phyloP scores from a whole-genome alignment of 2,888 invertebrate genomes.

The Clusia tigrina region DNA sequence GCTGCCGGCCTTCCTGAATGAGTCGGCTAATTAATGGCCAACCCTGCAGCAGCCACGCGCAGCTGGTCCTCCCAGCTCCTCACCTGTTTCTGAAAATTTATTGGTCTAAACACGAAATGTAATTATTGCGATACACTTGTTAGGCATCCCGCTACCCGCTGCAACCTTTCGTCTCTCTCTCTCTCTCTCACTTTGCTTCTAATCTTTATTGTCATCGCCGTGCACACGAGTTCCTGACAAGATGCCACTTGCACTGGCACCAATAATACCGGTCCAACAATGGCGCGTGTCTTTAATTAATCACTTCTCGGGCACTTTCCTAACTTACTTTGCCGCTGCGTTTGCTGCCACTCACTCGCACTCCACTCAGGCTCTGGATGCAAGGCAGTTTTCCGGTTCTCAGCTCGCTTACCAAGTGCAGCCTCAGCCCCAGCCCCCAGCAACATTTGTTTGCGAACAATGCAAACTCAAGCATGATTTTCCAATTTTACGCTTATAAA shows the following conservation, averaged over 20 bases:
- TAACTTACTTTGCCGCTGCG: not conserved
- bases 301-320: slow-evolving; percentile 35
- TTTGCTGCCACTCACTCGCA: not conserved
- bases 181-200: slow-evolving; percentile 17
- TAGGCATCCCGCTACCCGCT: too few species aligned
- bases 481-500: slow-evolving; percentile 23
- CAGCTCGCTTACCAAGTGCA: not conserved
- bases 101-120: not conserved
- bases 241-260: too few species aligned
- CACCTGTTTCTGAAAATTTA: too few species aligned
- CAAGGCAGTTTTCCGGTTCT: not conserved
- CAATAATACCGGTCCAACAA: slow-evolving; percentile 19
- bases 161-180: too few species aligned
- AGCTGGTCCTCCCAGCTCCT: too few species aligned
- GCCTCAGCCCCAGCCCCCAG: not conserved
- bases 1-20: not conserved
- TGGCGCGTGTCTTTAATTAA: slow-evolving; percentile 58
- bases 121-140: not conserved
- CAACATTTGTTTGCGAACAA: slow-evolving; percentile 9
- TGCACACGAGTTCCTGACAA: slow-evolving; percentile 7
- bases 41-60: too few species aligned
- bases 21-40: not conserved
- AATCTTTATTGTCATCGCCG: slow-evolving; percentile 27
- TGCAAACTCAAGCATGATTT: slow-evolving; percentile 19
- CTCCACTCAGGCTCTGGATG: not conserved